phyloP scores from a whole-genome alignment of 2,113 vertebrate species.

The Pygoscelis adeliae region DNA sequence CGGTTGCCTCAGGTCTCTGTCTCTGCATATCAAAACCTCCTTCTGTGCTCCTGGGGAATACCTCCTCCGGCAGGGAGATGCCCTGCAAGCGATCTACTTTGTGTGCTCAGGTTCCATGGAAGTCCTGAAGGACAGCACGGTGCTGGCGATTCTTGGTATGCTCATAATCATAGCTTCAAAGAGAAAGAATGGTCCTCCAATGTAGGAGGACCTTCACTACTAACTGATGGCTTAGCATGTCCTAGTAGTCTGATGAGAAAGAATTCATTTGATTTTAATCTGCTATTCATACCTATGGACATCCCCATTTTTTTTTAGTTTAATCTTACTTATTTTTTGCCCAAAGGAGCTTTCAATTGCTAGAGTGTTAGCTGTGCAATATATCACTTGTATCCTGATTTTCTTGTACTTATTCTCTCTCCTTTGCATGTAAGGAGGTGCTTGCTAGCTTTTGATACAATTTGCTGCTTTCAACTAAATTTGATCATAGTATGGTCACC shows the following conservation, averaged over 20 bases:
- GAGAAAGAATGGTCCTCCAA: not conserved
- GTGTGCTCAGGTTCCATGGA: conserved; percentile 99
- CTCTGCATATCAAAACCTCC: conserved; percentile 96
- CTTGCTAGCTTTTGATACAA: not conserved
- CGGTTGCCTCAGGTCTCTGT: conserved; percentile 95
- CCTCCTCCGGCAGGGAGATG: conserved; percentile 95
- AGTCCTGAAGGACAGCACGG: conserved; percentile 95
- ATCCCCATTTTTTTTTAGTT: not conserved
- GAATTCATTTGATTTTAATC: not conserved
- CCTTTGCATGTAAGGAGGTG: not conserved
- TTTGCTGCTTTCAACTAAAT: not conserved
- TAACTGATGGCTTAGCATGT: not conserved
- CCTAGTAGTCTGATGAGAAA: not conserved
- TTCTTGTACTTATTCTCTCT: not conserved
- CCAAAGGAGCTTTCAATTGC: not conserved
- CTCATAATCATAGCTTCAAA: not conserved
- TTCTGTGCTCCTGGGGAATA: conserved; percentile 98
- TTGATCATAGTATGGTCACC: not conserved
- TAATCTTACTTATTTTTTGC: not conserved
- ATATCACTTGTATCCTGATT: not conserved
- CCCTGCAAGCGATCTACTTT: conserved; percentile 96
- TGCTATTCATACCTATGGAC: not conserved
- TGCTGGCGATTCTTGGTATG: conserved; percentile 96
- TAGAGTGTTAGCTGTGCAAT: not conserved
- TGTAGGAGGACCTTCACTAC: not conserved